These are phyloP conservation scores for Cheumatopsyche charites DNA, from an alignment of 1,140 invertebrate species.

Conservation along the genomic window DNA sequence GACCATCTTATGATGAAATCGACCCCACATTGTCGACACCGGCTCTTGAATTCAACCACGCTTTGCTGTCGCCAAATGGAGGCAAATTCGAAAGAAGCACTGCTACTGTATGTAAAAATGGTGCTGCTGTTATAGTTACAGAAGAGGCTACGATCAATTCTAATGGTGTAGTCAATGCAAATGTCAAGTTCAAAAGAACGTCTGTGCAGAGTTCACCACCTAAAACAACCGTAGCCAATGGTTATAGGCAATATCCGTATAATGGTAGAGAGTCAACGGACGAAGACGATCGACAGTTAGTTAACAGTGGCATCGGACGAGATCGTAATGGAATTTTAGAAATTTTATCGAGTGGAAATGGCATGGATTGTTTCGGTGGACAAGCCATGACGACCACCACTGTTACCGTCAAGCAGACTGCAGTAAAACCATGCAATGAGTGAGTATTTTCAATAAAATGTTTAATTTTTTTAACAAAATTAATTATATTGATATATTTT, in stretches of 20 bases:
- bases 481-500: no score
- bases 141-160: conserved; percentile 57
- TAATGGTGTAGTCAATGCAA: conserved; percentile 55
- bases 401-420: conserved; percentile 57
- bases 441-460: conserved; percentile 51
- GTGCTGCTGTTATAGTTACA: conserved; percentile 55
- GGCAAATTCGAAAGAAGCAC: conserved; percentile 48
- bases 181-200: conserved; percentile 56
- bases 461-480: conserved; percentile 14
- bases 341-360: conserved; percentile 33
- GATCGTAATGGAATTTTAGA: conserved; percentile 46
- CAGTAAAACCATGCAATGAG: conserved; percentile 59
- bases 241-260: neutral
- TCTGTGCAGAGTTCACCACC: conserved; percentile 56
- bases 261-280: neutral
- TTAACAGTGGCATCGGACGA: conserved; percentile 30
- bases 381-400: conserved; percentile 55
- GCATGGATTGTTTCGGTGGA: conserved; percentile 52
- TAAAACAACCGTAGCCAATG: conserved; percentile 43
- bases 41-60: conserved; percentile 11
- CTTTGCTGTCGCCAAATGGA: conserved; percentile 38
- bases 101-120: conserved; percentile 55
- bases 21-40: conserved; percentile 21
- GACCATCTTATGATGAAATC: neutral
- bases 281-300: neutral